Base-by-base conservation (phyloP, 2,113 vertebrate species). In the Phyllopteryx taeniolatus region DNA sequence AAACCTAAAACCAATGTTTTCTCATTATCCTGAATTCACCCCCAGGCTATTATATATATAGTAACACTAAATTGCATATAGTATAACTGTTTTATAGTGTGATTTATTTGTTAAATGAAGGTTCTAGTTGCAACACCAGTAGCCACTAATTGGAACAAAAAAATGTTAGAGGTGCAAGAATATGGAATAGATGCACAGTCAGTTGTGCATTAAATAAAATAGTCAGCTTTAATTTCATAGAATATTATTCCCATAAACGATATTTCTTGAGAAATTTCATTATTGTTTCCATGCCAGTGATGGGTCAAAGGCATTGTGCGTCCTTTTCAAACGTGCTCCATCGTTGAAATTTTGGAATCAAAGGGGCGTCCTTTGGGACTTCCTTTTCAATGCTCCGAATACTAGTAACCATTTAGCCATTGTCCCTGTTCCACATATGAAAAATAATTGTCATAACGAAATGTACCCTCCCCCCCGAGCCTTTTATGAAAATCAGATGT, bases 401-500 rank as follows among this genome's bases (percentile, higher is more conserved):
- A 73, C 81, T 88, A 86, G 90, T 87, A 88, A 80, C 81, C 79
- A 83, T 88, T 90, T 85, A 85, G 88, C 85, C 84, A 87, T 91
- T 90, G 87, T 90, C 87, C 83, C 79, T 44, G 67, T 83, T 89
- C 78, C 79, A 83, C 87, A 85, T 89, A 85, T 87, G 86, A 91
- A 90, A 91, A 91, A 90, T 89, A 88, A 91, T 90, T 90, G 88
- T 91, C 83, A 89, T 88, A 87, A 89, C 85, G 74, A 82, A 85
- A 44, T 35, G 71, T 54, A 70, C 72, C 70, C 51, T 70, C 60
- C 83, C 83, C 83, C 88, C 73, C 69, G 22, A 86, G 88, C 88
- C 89, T 91, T 92, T 91, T 89, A 92, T 90, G 90, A 91, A 91
- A 91, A 92, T 92, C 90, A 88, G 89, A 91, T 90, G 82, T 83